Base-by-base conservation (phyloP, 2,113 vertebrate species). In the Sakesphorus luctuosus region DNA sequence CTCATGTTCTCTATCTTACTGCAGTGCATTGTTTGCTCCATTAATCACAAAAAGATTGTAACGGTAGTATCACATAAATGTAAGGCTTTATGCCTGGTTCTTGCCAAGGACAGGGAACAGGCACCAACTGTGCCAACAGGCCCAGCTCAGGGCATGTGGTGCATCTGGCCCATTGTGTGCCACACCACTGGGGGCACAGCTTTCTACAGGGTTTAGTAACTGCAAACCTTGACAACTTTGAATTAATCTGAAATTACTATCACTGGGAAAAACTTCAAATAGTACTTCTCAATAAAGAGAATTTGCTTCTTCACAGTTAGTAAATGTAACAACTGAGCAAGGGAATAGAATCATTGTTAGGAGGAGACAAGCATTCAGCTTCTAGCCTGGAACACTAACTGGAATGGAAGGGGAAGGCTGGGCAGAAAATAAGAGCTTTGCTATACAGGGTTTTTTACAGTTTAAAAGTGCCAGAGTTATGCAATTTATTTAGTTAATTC, bases 1-100 rank as follows among this genome's bases (percentile, higher is more conserved):
- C 40, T 77, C 33, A 58, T 28, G 75, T 10, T 93, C 85, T 56
- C 81, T 38, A 10, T 83, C 85, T 86, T 86, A 46, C 20, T 82
- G 49, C 78, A 69, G 55, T 43, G 61, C 78, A 61, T 47, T 93
- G 87, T 74, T 96, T 87, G 84, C 87, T 93, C 91, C 81, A 96
- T 74, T 96, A 94, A 91, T 65, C 91, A 94, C 87, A 84, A 96
- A 96, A 94, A 67, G 89, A 71, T 65, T 13, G 2, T 50, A 95
- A 96, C 18, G 16, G 80, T 68, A 69, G 31, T 56, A 96, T 55
- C 87, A 69, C 52, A 76, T 49, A 87, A 79, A 56, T 49, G 13
- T 81, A 65, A 84, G 56, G 71, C 84, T 56, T 82, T 19, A 40
- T 15, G 61, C 33, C 43, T 63, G 56, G 35, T 40, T 55, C 80